phyloP scores from a whole-genome alignment of 2,113 vertebrate genomes.

The Laterallus jamaicensis region DNA sequence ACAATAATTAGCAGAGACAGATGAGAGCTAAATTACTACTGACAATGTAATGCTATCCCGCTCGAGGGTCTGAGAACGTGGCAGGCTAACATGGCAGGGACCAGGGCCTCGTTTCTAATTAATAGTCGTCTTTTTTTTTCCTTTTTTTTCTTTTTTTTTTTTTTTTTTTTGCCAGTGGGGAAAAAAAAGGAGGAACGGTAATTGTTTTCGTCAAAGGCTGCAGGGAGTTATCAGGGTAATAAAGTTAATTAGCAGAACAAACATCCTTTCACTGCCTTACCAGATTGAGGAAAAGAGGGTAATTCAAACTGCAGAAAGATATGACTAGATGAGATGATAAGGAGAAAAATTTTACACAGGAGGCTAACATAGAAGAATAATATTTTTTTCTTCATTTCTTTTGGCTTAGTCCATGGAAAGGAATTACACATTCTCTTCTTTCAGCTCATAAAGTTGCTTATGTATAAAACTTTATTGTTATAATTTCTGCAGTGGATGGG shows the following conservation, averaged over 20 bases:
- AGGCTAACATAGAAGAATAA: conserved; percentile 79
- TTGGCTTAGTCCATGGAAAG: conserved; percentile 47
- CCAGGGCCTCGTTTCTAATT: conserved; percentile 89
- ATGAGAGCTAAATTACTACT: conserved; percentile 99
- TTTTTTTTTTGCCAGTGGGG: conserved; percentile 68
- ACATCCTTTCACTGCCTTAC: conserved; percentile 90
- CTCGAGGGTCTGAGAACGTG: conserved; percentile 91
- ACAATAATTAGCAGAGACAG: conserved; percentile 99
- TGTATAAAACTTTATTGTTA: conserved; percentile 67
- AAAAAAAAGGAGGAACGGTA: conserved; percentile 81
- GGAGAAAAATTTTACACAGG: conserved; percentile 80
- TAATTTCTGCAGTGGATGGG: conserved; percentile 62
- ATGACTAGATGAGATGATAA: conserved; percentile 85
- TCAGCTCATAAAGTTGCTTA: conserved; percentile 65
- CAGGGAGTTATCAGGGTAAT: conserved; percentile 99
- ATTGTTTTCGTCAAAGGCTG: conserved; percentile 99
- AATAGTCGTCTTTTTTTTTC: conserved; percentile 79
- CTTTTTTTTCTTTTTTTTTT: neutral
- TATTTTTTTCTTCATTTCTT: conserved; percentile 73
- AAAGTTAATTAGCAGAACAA: conserved; percentile 99
- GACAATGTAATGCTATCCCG: conserved; percentile 98
- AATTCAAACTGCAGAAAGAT: conserved; percentile 88
- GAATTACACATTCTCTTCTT: conserved; percentile 62
- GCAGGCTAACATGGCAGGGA: conserved; percentile 88
- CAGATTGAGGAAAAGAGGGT: conserved; percentile 86